Conservation (phyloP, 2,888 invertebrate species). For the Platynereis dumerilii region DNA sequence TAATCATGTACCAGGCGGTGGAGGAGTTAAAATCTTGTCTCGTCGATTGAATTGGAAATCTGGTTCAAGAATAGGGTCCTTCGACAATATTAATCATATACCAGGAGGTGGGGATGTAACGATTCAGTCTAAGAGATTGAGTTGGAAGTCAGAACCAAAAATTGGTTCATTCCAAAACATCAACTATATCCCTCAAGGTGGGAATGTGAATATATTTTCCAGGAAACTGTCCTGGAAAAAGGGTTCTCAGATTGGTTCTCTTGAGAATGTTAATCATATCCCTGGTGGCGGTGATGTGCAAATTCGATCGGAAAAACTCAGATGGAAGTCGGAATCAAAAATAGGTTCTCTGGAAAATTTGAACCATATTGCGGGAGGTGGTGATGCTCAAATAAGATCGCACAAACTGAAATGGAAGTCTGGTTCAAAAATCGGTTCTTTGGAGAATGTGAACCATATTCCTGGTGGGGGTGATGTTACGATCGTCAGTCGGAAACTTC, state of each 20-base stretch:
- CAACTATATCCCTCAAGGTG: not conserved
- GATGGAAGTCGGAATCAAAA: constrained; percentile 23
- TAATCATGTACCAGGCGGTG: constrained; percentile 4
- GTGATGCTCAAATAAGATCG: not conserved
- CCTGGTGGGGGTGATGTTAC: constrained; percentile 46
- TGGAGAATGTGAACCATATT: constrained; percentile 40
- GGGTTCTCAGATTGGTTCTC: constrained; percentile 7
- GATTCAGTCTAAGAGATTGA: not conserved
- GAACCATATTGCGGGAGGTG: constrained; percentile 25
- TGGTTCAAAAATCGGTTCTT: constrained; percentile 2
- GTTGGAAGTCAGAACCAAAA: not conserved
- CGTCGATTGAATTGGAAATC: constrained; percentile 39
- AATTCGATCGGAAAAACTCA: not conserved
- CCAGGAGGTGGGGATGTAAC: constrained; percentile 7
- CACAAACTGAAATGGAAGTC: not conserved
- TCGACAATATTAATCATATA: not conserved
- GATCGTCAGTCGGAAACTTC: constrained; percentile 43
- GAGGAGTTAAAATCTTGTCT: constrained; percentile 19
- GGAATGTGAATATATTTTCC: not conserved
- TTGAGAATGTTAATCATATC: constrained; percentile 8
- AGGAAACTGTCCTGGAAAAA: constrained; percentile 3
- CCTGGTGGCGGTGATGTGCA: constrained; percentile 4
- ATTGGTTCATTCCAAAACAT: constrained; percentile 5
- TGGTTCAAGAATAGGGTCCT: not conserved
- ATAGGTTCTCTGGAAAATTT: constrained; percentile 37